Base-by-base conservation (phyloP, 2,888 invertebrate genomes). In the Malthinus seriepunctatus region DNA sequence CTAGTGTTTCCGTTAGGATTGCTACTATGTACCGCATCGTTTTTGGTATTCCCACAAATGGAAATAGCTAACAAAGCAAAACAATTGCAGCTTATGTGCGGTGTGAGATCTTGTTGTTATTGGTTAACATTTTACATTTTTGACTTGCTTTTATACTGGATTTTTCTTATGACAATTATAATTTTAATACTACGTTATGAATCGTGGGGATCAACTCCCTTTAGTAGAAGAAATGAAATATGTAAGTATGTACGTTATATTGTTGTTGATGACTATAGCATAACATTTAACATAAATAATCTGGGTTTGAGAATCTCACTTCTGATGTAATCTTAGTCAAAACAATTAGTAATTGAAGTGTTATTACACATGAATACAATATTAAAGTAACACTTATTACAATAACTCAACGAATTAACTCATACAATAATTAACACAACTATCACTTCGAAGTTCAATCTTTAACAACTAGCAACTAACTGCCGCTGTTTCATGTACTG, bases 51-150 rank as follows among this genome's bases (percentile, higher is more conserved):
- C 53, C 86, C 89, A 3, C 82, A 86, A 64, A 78, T 78, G 51
- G 91, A 92, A 76, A 81, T 84, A 7, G 71, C 74, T 5, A 80
- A 82, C 1, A 86, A 85, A 49, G 81, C 89, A 33, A 86, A 89
- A 23, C 86, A 86, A 67, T 73, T 89, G 34, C 89, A 90, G 77
- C 74, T 84, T 15, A 85, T 89, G 86, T 81, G 86, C 0, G 88
- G 89, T 3, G 83, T 88, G 23, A 78, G 84, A 0, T 79, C 84
- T 1, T 67, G 75, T 8, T 76, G 81, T 7, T 88, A 88, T 74
- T 92, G 91, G 91, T 37, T 80, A 2, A 78, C 83, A 3, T 84
- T 83, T 49, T 83, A 86, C 45, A 1, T 80, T 1, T 83, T 83
- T 68, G 90, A 91, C 76, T 68, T 81, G 4, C 0, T 79, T 0